These are phyloP conservation scores for Autographa gamma DNA, from an alignment of 2,888 invertebrate species.

Conservation along the genomic window DNA sequence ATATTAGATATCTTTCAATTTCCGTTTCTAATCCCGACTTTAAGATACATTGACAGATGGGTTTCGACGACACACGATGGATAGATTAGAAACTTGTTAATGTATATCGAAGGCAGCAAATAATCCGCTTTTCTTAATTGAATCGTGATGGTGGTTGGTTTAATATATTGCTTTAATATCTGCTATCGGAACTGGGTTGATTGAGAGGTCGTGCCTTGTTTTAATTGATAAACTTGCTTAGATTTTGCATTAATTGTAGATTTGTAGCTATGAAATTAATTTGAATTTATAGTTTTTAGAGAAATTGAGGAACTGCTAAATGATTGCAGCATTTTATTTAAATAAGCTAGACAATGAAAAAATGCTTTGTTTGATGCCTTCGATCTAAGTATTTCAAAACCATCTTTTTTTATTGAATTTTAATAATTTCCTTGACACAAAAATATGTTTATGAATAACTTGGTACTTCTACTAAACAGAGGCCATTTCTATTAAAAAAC, in stretches of 20 bases:
- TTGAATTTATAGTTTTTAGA: too few species aligned
- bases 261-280: too few species aligned
- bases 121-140: constrained; percentile 31
- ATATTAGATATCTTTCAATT: background rate
- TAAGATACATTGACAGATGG: constrained; percentile 1
- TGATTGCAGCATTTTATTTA: too few species aligned
- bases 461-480: background rate
- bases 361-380: too few species aligned
- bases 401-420: too few species aligned
- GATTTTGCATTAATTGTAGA: constrained; percentile 7
- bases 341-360: too few species aligned
- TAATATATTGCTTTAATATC: background rate
- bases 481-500: background rate
- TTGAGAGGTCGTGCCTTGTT: constrained; percentile 2
- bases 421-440: too few species aligned
- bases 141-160: constrained; percentile 31
- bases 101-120: constrained; percentile 1
- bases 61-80: background rate
- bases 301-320: too few species aligned
- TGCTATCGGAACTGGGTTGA: constrained; percentile 2
- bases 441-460: too few species aligned
- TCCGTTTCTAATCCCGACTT: background rate
- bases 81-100: constrained; percentile 8
- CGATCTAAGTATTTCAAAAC: too few species aligned
- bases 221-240: background rate